Conservation (phyloP, 2,113 vertebrate species). For the Eclectus roratus region DNA sequence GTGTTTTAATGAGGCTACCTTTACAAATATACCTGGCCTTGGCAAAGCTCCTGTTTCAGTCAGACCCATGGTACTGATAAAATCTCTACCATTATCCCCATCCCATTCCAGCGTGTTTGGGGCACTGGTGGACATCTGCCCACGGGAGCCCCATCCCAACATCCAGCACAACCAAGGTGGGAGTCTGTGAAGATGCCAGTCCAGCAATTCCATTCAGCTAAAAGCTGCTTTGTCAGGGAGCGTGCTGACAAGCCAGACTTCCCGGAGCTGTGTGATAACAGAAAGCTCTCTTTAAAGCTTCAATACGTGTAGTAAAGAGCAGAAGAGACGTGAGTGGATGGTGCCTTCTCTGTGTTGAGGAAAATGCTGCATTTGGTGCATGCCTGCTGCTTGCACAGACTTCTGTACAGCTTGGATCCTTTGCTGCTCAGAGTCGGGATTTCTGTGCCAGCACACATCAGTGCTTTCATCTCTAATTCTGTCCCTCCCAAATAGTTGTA, state of each 20-base stretch:
- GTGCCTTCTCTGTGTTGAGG: neutral
- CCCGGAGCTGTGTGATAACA: neutral
- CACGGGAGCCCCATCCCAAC: rapidly evolving
- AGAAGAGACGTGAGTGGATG: neutral
- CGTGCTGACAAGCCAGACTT: neutral
- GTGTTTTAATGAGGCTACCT: neutral
- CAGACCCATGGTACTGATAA: neutral
- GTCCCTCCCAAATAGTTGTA: neutral
- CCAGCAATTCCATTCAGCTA: neutral
- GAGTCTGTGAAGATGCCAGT: neutral
- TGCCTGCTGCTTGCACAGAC: neutral
- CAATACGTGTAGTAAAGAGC: neutral
- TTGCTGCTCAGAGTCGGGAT: neutral
- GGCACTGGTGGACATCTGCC: neutral
- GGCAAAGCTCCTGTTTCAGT: neutral
- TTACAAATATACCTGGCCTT: neutral
- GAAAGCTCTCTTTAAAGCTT: neutral
- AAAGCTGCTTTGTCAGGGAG: neutral
- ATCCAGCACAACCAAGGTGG: neutral
- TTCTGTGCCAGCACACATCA: neutral
- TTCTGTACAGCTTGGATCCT: rapidly evolving
- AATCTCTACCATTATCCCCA: neutral
- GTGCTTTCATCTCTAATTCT: neutral
- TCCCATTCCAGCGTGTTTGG: neutral
- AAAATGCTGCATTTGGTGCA: neutral